phyloP scores from a whole-genome alignment of 1,140 invertebrate genomes.

The Centruroides sculpturatus region DNA sequence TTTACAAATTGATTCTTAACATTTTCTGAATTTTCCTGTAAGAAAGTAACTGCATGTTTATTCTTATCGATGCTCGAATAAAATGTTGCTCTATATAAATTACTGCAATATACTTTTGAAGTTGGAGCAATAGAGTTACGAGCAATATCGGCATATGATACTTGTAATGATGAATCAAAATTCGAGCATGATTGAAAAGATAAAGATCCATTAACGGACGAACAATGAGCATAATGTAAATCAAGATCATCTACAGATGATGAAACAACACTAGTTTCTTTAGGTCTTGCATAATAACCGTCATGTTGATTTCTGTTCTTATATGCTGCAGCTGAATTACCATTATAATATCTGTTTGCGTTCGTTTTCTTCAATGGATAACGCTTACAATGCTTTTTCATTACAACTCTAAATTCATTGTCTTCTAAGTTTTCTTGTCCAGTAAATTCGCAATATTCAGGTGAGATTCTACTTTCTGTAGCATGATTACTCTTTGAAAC shows the following conservation, averaged over 20 bases:
- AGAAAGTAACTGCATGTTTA: too few species aligned
- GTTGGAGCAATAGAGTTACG: conserved; percentile 31
- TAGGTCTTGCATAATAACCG: conserved; percentile 26
- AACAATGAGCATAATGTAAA: conserved; percentile 52
- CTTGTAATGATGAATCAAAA: conserved; percentile 37
- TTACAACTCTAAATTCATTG: conserved; percentile 45
- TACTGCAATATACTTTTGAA: too few species aligned
- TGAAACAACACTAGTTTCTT: conserved; percentile 43
- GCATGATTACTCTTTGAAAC: too few species aligned
- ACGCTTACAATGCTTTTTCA: conserved; percentile 52
- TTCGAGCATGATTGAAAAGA: conserved; percentile 23
- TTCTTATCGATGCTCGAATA: too few species aligned
- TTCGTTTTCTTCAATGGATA: conserved; percentile 28
- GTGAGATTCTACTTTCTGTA: too few species aligned
- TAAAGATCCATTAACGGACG: conserved; percentile 43
- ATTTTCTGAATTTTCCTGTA: too few species aligned
- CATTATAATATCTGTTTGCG: conserved; percentile 7
- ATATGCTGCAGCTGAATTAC: neutral
- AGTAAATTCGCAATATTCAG: too few species aligned
- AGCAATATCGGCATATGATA: conserved; percentile 58
- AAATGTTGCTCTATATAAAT: too few species aligned
- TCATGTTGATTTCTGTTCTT: neutral
- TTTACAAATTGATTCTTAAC: too few species aligned
- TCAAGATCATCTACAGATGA: conserved; percentile 43
- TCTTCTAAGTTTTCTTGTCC: too few species aligned